Evolutionary conservation across 2,797 vertebrate species (phyloP).

Genomic region (Craterocephalus amniculus): DNA sequence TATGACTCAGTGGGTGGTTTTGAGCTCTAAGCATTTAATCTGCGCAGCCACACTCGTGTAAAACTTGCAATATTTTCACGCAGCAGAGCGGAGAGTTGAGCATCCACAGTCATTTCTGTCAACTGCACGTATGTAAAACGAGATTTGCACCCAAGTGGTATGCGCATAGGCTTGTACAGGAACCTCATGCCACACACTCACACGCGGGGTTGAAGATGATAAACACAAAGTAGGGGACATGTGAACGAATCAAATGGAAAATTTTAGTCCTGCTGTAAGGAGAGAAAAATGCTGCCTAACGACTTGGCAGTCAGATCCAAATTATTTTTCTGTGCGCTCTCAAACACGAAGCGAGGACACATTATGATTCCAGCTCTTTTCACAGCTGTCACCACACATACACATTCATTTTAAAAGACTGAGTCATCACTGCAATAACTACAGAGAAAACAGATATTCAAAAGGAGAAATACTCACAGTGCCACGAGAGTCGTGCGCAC

Average conservation of each 20-base stretch:
- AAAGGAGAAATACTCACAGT: constrained; percentile 72
- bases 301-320: constrained; percentile 19
- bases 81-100: constrained; percentile 21
- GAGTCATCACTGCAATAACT: constrained; percentile 27
- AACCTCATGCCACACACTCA: constrained; percentile 51
- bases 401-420: constrained; percentile 18
- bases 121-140: constrained; percentile 17
- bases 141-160: constrained; percentile 10
- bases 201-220: constrained; percentile 67
- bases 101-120: constrained; percentile 1
- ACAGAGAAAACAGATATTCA: constrained; percentile 32
- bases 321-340: constrained; percentile 11
- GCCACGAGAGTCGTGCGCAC: constrained; percentile 75
- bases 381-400: constrained; percentile 27
- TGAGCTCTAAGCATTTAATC: constrained; percentile 37
- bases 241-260: constrained; percentile 35
- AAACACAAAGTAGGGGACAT: constrained; percentile 62
- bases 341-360: constrained; percentile 44
- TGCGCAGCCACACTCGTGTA: constrained; percentile 37
- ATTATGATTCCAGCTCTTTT: constrained; percentile 42
- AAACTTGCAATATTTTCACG: constrained; percentile 38
- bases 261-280: not conserved
- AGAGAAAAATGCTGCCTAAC: not conserved
- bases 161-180: constrained; percentile 50
- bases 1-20: constrained; percentile 61